Evolutionary conservation across 2,113 vertebrate genomes (phyloP).

Genomic region (Microtus richardsoni): DNA sequence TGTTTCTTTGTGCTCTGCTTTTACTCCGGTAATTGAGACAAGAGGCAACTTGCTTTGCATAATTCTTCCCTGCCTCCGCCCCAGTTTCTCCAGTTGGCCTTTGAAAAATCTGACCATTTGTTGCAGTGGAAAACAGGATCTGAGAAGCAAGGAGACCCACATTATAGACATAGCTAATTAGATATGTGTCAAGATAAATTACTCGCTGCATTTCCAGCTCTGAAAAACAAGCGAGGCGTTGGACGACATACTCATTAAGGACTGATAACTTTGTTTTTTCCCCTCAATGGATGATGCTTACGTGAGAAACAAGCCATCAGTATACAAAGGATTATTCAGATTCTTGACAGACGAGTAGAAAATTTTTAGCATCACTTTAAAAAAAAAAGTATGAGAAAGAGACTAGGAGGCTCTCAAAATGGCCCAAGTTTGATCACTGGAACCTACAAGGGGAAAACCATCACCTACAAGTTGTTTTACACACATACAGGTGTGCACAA

Average conservation of each 20-base stretch:
- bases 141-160: slow-evolving; percentile 20
- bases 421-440: background rate
- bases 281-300: background rate
- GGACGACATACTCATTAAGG: slow-evolving; percentile 10
- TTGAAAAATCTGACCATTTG: slow-evolving; percentile 55
- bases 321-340: slow-evolving; percentile 27
- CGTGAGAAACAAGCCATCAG: slow-evolving; percentile 19
- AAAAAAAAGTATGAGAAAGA: background rate
- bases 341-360: slow-evolving; percentile 9
- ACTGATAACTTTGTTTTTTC: background rate
- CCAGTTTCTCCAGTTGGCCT: slow-evolving; percentile 28
- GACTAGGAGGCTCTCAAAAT: background rate
- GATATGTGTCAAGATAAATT: slow-evolving; percentile 44
- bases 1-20: slow-evolving; percentile 29
- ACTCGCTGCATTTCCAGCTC: slow-evolving; percentile 56
- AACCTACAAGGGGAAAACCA: background rate
- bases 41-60: slow-evolving; percentile 23
- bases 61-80: slow-evolving; percentile 3
- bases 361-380: background rate
- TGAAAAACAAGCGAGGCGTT: slow-evolving; percentile 43
- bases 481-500: background rate
- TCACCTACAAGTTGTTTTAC: background rate
- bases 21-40: slow-evolving; percentile 28
- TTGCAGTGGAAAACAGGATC: background rate
- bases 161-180: slow-evolving; percentile 37